These are phyloP conservation scores for Danionella cerebrum DNA, from an alignment of 2,113 vertebrate species.

Conservation along the genomic window DNA sequence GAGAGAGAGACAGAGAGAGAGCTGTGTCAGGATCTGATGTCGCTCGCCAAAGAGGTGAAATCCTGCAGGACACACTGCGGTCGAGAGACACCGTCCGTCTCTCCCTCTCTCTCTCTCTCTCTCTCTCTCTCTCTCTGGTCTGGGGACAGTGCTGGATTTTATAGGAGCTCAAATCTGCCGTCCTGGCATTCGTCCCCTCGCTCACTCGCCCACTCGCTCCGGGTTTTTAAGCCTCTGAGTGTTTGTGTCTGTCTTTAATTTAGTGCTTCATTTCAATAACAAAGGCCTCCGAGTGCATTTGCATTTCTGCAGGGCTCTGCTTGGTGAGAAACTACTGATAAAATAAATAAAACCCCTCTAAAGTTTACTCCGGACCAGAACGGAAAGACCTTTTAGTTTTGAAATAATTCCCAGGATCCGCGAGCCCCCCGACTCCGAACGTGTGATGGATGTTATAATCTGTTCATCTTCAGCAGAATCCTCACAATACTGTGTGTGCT, in stretches of 20 bases:
- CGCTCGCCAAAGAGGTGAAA: slow-evolving; percentile 14
- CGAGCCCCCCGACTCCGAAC: too few relatives aligned
- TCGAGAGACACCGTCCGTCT: slow-evolving; percentile 1
- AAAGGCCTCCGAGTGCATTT: slow-evolving; percentile 7
- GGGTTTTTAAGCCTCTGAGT: slow-evolving; percentile 29
- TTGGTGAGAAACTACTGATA: slow-evolving; percentile 7
- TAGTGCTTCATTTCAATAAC: slow-evolving; percentile 27
- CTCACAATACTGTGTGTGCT: too few relatives aligned
- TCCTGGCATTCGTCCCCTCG: neutral
- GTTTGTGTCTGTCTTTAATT: slow-evolving; percentile 33
- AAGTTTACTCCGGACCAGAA: slow-evolving; percentile 15
- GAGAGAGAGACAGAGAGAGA: slow-evolving; percentile 4
- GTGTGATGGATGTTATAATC: too few relatives aligned
- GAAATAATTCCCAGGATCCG: too few relatives aligned
- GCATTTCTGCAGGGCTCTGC: neutral
- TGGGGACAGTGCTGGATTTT: slow-evolving; percentile 11
- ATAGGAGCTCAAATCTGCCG: slow-evolving; percentile 22
- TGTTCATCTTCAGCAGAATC: too few relatives aligned
- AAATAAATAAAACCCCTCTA: neutral
- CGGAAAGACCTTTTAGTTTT: too few relatives aligned
- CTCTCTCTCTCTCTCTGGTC: neutral
- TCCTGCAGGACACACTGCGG: slow-evolving; percentile 15
- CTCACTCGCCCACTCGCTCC: too few relatives aligned
- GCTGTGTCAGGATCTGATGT: slow-evolving; percentile 42
- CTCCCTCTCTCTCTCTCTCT: neutral